These are phyloP conservation scores for Sinella curviseta DNA, from an alignment of 1,140 invertebrate species.

Conservation along the genomic window DNA sequence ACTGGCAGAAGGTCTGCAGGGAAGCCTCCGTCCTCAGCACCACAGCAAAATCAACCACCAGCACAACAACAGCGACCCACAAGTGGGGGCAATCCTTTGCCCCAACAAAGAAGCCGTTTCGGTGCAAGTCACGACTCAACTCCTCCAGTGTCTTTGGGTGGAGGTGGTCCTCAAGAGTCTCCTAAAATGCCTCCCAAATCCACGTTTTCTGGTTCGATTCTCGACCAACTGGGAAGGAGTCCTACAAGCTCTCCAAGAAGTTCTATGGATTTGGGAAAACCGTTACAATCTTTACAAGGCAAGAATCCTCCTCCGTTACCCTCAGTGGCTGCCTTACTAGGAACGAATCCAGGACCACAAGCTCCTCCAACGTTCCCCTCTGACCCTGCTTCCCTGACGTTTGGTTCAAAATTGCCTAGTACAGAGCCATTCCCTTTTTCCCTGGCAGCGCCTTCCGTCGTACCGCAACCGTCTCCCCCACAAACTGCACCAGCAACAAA, in stretches of 20 bases:
- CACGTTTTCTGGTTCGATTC: neutral
- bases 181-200: neutral
- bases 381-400: neutral
- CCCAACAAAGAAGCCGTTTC: neutral
- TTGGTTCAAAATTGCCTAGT: neutral
- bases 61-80: neutral
- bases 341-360: neutral
- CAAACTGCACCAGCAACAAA: neutral
- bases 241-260: neutral
- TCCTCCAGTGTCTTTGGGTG: neutral
- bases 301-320: neutral
- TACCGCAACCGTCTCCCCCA: neutral
- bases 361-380: neutral
- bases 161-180: neutral
- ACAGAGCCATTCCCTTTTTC: neutral
- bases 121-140: neutral
- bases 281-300: neutral
- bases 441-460: neutral
- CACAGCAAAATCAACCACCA: neutral
- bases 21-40: neutral
- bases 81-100: neutral
- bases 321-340: neutral
- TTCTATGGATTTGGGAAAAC: neutral
- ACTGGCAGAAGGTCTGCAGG: neutral
- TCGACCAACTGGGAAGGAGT: constrained; percentile 5